phyloP scores from a whole-genome alignment of 2,113 vertebrate genomes.

The Anseranas semipalmata region DNA sequence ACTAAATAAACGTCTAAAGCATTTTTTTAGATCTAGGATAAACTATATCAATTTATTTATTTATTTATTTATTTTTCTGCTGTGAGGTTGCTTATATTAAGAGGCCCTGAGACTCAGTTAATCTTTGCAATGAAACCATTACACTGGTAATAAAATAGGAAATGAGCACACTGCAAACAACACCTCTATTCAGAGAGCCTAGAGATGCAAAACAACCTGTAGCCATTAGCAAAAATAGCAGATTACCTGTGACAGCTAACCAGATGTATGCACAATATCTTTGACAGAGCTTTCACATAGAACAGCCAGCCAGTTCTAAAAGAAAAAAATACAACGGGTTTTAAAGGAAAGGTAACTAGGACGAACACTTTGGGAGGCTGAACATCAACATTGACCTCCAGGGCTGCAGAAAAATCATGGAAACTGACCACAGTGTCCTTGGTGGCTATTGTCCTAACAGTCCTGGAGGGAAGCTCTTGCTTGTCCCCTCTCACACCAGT shows the following conservation, averaged over 20 bases:
- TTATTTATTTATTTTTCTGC: not conserved
- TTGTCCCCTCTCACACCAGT: not conserved
- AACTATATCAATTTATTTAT: not conserved
- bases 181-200: not conserved
- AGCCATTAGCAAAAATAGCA: conserved; percentile 55
- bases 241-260: conserved; percentile 42
- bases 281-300: conserved; percentile 4
- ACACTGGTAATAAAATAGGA: not conserved
- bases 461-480: not conserved
- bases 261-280: conserved; percentile 1
- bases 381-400: not conserved
- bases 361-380: not conserved
- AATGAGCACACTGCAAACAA: conserved; percentile 30
- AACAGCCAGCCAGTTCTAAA: not conserved
- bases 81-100: conserved; percentile 29
- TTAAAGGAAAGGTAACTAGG: not conserved
- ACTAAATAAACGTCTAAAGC: conserved; percentile 18
- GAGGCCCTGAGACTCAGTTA: conserved; percentile 10
- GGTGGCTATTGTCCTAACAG: not conserved
- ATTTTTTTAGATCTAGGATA: conserved; percentile 25
- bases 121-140: conserved; percentile 46
- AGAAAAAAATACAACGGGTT: not conserved
- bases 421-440: not conserved
- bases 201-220: conserved; percentile 28
- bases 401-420: not conserved